Percentiles rank a stretch among this genome's conserved stretches.
These are phyloP conservation scores for Rotaria socialis DNA, from an alignment of 2,888 invertebrate species.

Conservation along the genomic window DNA sequence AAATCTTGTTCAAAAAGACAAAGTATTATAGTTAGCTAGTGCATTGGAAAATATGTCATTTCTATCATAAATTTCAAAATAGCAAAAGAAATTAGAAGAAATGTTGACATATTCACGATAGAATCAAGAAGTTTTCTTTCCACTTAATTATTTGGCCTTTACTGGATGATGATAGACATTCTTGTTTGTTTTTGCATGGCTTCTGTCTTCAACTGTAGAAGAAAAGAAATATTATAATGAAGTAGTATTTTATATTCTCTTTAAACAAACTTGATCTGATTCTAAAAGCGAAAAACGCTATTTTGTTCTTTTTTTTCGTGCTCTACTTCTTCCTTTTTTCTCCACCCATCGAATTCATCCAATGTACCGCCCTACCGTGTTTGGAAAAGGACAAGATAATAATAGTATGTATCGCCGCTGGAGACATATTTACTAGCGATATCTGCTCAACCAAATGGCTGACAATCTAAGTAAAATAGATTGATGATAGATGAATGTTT, in stretches of 20 bases:
- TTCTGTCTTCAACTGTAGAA: not conserved
- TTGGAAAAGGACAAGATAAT: not conserved
- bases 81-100: not conserved
- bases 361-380: not conserved
- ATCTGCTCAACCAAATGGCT: not conserved
- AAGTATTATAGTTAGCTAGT: not conserved
- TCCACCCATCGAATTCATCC: not conserved
- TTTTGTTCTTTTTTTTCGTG: not conserved
- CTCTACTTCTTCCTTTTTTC: not conserved
- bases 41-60: not conserved
- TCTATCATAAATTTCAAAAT: not conserved
- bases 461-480: not conserved
- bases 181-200: not conserved
- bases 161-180: not conserved
- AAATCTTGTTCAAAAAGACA: not conserved
- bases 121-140: not conserved
- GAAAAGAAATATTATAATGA: not conserved
- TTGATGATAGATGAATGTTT: constrained; percentile 23
- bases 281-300: not conserved
- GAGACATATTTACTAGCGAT: not conserved
- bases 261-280: not conserved
- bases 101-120: not conserved
- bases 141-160: constrained; percentile 4
- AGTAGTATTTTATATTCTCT: not conserved
- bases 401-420: not conserved